Evolutionary conservation across 2,888 invertebrate genomes (phyloP).

Genomic region (Dryadula phaetusa): DNA sequence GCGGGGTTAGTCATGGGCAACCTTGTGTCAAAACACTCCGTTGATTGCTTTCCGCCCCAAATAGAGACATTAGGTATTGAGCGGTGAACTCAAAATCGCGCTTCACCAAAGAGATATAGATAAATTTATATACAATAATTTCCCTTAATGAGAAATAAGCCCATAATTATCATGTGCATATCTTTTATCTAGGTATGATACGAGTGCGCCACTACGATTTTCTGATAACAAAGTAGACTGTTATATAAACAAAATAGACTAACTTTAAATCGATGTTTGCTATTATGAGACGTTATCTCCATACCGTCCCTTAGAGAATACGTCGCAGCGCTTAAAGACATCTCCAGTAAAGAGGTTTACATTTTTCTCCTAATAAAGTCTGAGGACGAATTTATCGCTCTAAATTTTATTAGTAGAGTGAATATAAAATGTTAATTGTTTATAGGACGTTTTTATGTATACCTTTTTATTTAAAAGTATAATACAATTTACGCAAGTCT

Average conservation of each 20-base stretch:
- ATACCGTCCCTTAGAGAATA: slow-evolving; percentile 29
- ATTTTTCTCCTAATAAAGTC: slow-evolving; percentile 17
- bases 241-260: slow-evolving; percentile 6
- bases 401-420: slow-evolving; percentile 10
- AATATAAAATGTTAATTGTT: background rate
- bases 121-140: too few species aligned
- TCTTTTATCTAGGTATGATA: too few species aligned
- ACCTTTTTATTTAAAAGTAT: slow-evolving; percentile 6
- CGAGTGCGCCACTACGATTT: too few species aligned
- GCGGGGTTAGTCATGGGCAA: too few species aligned
- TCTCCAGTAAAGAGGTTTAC: slow-evolving; percentile 26
- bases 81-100: too few species aligned
- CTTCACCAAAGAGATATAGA: too few species aligned
- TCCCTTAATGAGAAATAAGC: too few species aligned
- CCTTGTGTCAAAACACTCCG: too few species aligned
- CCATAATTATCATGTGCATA: too few species aligned
- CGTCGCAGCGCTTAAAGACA: slow-evolving; percentile 14
- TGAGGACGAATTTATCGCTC: slow-evolving; percentile 14
- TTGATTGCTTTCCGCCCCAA: too few species aligned
- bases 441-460: background rate
- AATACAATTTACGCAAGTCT: slow-evolving; percentile 14
- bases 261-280: slow-evolving; percentile 17
- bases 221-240: too few species aligned
- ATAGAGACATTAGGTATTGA: too few species aligned
- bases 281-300: slow-evolving; percentile 23